A percentile compares a stretch with the other conserved stretches of the same genome.
These are phyloP conservation scores for Parambassis ranga DNA, from an alignment of 2,797 vertebrate species.

Conservation along the genomic window DNA sequence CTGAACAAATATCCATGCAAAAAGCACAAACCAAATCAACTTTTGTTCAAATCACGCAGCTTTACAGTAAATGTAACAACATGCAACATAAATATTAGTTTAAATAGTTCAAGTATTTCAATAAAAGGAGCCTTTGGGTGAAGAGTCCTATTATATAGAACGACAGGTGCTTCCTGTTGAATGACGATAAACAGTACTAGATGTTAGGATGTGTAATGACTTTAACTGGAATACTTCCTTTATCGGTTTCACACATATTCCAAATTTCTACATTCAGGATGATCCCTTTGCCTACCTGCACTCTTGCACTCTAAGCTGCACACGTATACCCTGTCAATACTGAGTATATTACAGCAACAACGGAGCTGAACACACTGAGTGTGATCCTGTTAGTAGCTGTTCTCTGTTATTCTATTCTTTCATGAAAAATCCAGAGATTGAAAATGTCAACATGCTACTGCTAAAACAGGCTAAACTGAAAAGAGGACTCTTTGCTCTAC, in stretches of 20 bases:
- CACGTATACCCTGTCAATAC: neutral
- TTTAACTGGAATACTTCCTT: neutral
- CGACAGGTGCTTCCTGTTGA: slow-evolving; percentile 1
- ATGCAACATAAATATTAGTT: slow-evolving; percentile 24
- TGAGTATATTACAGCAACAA: neutral
- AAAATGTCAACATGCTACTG: slow-evolving; percentile 29
- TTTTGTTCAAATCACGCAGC: slow-evolving; percentile 23
- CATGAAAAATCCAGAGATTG: neutral
- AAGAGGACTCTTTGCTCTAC: neutral
- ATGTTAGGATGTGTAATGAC: neutral
- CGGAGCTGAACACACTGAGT: neutral
- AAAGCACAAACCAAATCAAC: neutral
- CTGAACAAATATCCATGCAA: slow-evolving; percentile 5
- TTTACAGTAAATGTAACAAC: slow-evolving; percentile 19
- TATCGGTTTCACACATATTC: neutral
- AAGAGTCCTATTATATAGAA: slow-evolving; percentile 41
- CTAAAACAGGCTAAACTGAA: slow-evolving; percentile 23
- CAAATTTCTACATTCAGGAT: neutral
- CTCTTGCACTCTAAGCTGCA: too few relatives aligned
- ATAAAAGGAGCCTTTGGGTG: slow-evolving; percentile 35
- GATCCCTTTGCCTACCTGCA: neutral
- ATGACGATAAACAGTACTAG: neutral
- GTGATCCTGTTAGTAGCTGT: slow-evolving; percentile 4
- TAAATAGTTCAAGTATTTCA: slow-evolving; percentile 53
- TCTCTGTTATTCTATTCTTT: slow-evolving; percentile 10